Evolutionary conservation across 2,113 vertebrate genomes (phyloP).

Genomic region (Odocoileus virginianus): DNA sequence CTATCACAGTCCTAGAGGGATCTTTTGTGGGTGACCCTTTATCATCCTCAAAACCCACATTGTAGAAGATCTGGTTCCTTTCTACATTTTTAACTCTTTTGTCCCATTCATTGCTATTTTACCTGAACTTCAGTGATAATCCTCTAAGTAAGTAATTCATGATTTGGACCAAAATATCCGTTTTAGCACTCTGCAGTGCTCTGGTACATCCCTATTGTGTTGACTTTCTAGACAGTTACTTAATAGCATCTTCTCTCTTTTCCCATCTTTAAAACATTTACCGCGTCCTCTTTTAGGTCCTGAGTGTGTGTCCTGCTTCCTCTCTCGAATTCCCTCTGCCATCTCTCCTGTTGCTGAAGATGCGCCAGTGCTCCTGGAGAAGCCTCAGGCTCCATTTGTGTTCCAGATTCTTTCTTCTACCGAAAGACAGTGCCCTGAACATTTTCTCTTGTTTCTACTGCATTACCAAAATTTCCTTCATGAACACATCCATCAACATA

Average conservation of each 20-base stretch:
- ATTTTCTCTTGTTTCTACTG: not conserved
- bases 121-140: not conserved
- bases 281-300: not conserved
- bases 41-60: not conserved
- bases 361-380: not conserved
- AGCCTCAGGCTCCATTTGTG: fast-evolving
- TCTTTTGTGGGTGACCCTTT: not conserved
- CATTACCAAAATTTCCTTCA: not conserved
- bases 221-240: not conserved
- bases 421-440: not conserved
- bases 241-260: not conserved
- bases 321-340: not conserved
- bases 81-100: not conserved
- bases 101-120: not conserved
- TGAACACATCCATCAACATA: not conserved
- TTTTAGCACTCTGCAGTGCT: not conserved
- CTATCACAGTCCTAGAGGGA: not conserved
- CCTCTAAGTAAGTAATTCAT: not conserved
- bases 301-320: not conserved
- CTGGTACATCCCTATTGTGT: not conserved
- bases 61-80: not conserved
- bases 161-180: not conserved
- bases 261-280: not conserved
- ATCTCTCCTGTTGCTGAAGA: not conserved
- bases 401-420: not conserved